These are phyloP conservation scores for Mycogona germanica DNA, from an alignment of 2,888 invertebrate genomes.

Conservation along the genomic window DNA sequence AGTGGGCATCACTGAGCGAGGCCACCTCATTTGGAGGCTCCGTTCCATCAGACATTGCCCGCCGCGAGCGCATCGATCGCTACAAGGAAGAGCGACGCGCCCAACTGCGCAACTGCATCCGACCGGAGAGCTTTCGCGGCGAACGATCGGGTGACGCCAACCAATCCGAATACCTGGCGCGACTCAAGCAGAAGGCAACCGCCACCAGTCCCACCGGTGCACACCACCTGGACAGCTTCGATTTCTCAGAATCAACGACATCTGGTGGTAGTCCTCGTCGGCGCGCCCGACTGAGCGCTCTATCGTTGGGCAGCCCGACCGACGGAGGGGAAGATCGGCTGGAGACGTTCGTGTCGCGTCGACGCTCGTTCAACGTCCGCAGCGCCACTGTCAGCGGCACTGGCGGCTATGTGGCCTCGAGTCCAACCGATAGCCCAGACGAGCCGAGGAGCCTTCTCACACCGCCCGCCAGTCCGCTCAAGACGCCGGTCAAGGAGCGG, in stretches of 20 bases:
- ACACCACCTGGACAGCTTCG: constrained; percentile 1
- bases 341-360: background rate
- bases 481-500: background rate
- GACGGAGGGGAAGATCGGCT: constrained; percentile 1
- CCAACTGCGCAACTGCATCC: constrained; percentile 71
- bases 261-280: constrained; percentile 6
- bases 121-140: constrained; percentile 41
- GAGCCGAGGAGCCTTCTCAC: too few relatives aligned
- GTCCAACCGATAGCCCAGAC: background rate
- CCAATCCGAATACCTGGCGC: constrained; percentile 44
- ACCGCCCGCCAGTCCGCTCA: background rate
- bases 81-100: constrained; percentile 82
- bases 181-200: constrained; percentile 39
- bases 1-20: too few relatives aligned
- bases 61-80: constrained; percentile 72
- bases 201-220: constrained; percentile 21
- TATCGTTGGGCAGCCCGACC: constrained; percentile 1
- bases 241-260: too few relatives aligned
- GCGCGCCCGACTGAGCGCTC: background rate
- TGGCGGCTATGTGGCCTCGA: background rate
- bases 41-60: constrained; percentile 32
- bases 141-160: constrained; percentile 45
- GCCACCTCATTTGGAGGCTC: constrained; percentile 10
- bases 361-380: constrained; percentile 11
- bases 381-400: background rate